A percentile compares a stretch with the other conserved stretches of the same genome.
Evolutionary conservation across 2,888 invertebrate species (phyloP).

Genomic region (Sinelater perroti): DNA sequence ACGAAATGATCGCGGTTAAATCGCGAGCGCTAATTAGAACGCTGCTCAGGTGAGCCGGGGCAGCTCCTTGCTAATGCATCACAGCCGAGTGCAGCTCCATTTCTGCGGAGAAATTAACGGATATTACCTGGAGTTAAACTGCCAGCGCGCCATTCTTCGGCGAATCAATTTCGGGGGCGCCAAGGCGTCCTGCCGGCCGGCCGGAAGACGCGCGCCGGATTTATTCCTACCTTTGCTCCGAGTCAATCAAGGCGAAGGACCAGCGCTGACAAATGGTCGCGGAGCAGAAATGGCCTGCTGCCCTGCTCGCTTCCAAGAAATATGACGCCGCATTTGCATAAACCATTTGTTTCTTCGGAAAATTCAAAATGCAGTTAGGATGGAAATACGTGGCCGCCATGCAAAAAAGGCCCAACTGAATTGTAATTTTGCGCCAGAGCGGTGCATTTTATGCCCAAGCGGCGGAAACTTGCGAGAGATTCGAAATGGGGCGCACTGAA

Average conservation of each 20-base stretch:
- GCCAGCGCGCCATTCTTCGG: background rate
- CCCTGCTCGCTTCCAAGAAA: constrained; percentile 41
- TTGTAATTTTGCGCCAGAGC: constrained; percentile 3
- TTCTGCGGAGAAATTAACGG: background rate
- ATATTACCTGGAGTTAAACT: too few species aligned
- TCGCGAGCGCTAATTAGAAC: constrained; percentile 37
- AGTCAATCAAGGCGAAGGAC: constrained; percentile 18
- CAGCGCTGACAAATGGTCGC: constrained; percentile 37
- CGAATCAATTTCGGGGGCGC: background rate
- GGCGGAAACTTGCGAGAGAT: background rate
- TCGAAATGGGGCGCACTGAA: too few species aligned
- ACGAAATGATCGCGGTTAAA: constrained; percentile 43
- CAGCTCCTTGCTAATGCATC: constrained; percentile 3
- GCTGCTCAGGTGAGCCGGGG: background rate
- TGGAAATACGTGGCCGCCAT: constrained; percentile 23
- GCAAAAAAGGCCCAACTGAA: constrained; percentile 18
- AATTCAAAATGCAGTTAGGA: constrained; percentile 42
- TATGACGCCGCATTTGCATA: constrained; percentile 51
- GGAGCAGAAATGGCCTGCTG: constrained; percentile 31
- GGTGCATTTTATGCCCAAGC: constrained; percentile 9
- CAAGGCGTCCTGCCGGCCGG: too few species aligned
- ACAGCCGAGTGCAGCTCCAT: constrained; percentile 17
- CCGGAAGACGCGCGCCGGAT: too few species aligned
- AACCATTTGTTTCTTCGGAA: constrained; percentile 53
- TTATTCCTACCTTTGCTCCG: constrained; percentile 10